Percentiles rank a stretch among this genome's conserved stretches.
Evolutionary conservation across 1,140 invertebrate genomes (phyloP).

Genomic region (Aphaenogaster floridana): DNA sequence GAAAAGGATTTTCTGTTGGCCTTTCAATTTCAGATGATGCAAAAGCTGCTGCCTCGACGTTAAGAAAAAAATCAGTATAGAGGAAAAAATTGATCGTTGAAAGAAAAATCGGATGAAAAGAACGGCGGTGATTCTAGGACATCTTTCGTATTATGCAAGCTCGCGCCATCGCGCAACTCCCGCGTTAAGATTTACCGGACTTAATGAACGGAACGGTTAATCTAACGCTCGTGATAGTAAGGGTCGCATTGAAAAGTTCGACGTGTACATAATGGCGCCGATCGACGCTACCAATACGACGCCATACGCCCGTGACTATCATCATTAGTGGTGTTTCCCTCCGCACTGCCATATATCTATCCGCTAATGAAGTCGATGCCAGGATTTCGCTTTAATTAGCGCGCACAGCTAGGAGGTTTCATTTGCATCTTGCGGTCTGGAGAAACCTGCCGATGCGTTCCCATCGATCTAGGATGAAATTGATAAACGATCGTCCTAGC

Average conservation of each 20-base stretch:
- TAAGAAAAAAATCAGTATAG: neutral
- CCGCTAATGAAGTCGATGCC: slow-evolving; percentile 71
- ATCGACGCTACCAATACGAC: slow-evolving; percentile 25
- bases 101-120: slow-evolving; percentile 7
- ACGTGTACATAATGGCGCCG: slow-evolving; percentile 40
- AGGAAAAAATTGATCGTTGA: slow-evolving; percentile 17
- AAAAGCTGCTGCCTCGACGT: neutral
- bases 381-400: slow-evolving; percentile 70
- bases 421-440: slow-evolving; percentile 50
- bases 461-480: slow-evolving; percentile 22
- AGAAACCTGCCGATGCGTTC: slow-evolving; percentile 22
- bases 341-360: slow-evolving; percentile 15
- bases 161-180: neutral
- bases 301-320: slow-evolving; percentile 24
- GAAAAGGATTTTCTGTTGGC: neutral
- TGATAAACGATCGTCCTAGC: slow-evolving; percentile 1
- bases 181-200: neutral
- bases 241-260: slow-evolving; percentile 31
- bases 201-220: slow-evolving; percentile 43
- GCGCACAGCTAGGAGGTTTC: slow-evolving; percentile 26
- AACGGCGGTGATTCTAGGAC: neutral
- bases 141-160: neutral
- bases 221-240: slow-evolving; percentile 18
- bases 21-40: neutral
- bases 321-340: slow-evolving; percentile 53